Evolutionary conservation across 2,888 invertebrate species (phyloP), one percentile per base, ranked within the genome.

Genomic region (Mongoloraphidia duomilia): DNA sequence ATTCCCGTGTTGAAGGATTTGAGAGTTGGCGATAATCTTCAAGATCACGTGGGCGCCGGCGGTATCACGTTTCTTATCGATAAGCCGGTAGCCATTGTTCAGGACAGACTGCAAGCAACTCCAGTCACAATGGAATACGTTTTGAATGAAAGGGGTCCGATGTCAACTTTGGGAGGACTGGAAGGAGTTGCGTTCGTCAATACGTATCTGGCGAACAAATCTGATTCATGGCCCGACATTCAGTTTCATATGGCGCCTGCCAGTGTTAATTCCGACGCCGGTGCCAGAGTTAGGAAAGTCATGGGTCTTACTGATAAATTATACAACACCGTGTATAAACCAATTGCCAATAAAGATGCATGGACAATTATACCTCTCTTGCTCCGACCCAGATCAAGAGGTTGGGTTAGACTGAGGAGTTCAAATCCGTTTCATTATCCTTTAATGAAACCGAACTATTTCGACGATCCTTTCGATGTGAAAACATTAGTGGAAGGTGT

Each of bases 221-320:
- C 83, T 2, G 77, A 81, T 2, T 75, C 82, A 53, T 88, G 86
- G 78, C 92, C 92, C 0, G 92, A 93, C 58, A 81, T 93, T 42
- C 90, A 93, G 59, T 87, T 92, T 59, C 92, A 93, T 61, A 91
- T 93, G 83, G 90, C 91, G 2, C 91, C 92, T 1, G 89, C 92
- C 1, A 87, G 86, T 0, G 81, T 89, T 39, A 83, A 83, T 50
- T 87, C 88, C 0, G 89, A 89, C 60, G 81, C 79, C 49, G 84
- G 84, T 1, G 76, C 79, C 46, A 72, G 89, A 61, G 80, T 86
- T 0, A 70, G 79, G 63, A 79, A 88, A 69, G 83, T 88, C 33
- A 66, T 89, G 34, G 89, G 89, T 0, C 65, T 90, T 1, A 87
- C 85, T 38, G 89, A 90, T 51, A 79, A 81, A 47, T 65, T 90